These are phyloP conservation scores for Gambusia yucatana DNA, from an alignment of 2,797 vertebrate species.

Conservation along the genomic window DNA sequence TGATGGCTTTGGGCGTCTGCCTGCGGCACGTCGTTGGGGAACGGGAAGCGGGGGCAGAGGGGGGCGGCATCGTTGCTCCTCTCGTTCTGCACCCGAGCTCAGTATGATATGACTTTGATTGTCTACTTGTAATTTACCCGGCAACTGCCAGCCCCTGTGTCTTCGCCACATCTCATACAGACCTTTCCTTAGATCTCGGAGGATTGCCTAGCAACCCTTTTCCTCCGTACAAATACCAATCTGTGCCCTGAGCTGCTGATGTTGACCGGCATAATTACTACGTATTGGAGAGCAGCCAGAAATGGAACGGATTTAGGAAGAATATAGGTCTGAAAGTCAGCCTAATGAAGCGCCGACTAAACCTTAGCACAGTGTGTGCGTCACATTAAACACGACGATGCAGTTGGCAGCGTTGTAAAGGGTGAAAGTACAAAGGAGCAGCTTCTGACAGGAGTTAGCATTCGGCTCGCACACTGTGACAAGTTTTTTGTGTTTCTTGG, in stretches of 20 bases:
- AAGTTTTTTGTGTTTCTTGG: not conserved
- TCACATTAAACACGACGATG: slow-evolving; percentile 7
- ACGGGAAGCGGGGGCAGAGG: slow-evolving; percentile 18
- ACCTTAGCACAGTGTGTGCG: slow-evolving; percentile 5
- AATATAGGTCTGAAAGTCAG: slow-evolving; percentile 12
- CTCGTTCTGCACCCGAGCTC: slow-evolving; percentile 51
- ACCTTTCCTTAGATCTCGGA: slow-evolving; percentile 71
- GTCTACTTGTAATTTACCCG: slow-evolving; percentile 71
- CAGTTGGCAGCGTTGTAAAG: not conserved
- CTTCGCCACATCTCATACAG: slow-evolving; percentile 65
- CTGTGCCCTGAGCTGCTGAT: slow-evolving; percentile 45
- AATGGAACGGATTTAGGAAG: slow-evolving; percentile 22
- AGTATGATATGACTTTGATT: slow-evolving; percentile 70
- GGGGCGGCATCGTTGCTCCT: slow-evolving; percentile 35
- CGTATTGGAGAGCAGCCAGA: slow-evolving; percentile 39
- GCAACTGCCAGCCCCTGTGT: slow-evolving; percentile 69
- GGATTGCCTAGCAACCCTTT: slow-evolving; percentile 81
- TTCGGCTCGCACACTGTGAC: not conserved
- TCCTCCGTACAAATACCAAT: slow-evolving; percentile 62
- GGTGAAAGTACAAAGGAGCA: slow-evolving; percentile 5
- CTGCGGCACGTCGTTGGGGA: slow-evolving; percentile 13
- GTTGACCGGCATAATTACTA: slow-evolving; percentile 59
- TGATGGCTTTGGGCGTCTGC: slow-evolving; percentile 53
- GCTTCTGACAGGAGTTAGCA: not conserved
- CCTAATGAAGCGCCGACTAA: slow-evolving; percentile 7